A percentile compares a stretch with the other conserved stretches of the same genome.
Evolutionary conservation across 2,113 vertebrate genomes (phyloP).

Genomic region (Centropus bengalensis): DNA sequence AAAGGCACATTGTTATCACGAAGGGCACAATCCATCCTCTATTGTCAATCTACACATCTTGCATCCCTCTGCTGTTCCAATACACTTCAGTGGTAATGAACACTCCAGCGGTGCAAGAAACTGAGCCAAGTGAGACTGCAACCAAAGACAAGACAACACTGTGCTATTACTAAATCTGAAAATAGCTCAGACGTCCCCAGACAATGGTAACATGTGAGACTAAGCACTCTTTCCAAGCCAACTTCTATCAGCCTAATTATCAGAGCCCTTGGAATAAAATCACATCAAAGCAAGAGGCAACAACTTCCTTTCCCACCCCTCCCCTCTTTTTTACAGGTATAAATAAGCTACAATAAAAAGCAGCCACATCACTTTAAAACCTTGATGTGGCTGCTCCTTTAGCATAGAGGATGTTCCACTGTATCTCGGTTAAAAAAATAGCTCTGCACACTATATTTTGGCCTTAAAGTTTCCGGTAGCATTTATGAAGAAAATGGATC

Average conservation of each 20-base stretch:
- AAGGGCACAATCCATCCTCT: slow-evolving; percentile 83
- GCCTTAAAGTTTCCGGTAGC: slow-evolving; percentile 77
- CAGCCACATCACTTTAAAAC: slow-evolving; percentile 55
- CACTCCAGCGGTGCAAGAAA: slow-evolving; percentile 71
- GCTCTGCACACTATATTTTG: slow-evolving; percentile 68
- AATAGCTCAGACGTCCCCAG: slow-evolving; percentile 75
- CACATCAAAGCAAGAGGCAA: slow-evolving; percentile 69
- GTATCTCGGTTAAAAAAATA: slow-evolving; percentile 61
- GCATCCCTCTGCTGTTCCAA: slow-evolving; percentile 69
- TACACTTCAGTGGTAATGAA: slow-evolving; percentile 65
- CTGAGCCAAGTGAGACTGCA: slow-evolving; percentile 75
- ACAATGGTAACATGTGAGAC: slow-evolving; percentile 78
- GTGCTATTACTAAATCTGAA: slow-evolving; percentile 74
- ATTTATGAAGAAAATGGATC: slow-evolving; percentile 61
- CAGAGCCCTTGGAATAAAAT: slow-evolving; percentile 79
- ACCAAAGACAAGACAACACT: slow-evolving; percentile 75
- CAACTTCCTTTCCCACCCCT: background rate
- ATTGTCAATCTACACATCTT: slow-evolving; percentile 72
- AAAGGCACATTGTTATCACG: slow-evolving; percentile 93
- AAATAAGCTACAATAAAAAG: slow-evolving; percentile 70
- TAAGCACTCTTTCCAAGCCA: slow-evolving; percentile 80
- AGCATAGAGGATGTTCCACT: slow-evolving; percentile 60
- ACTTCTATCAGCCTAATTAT: slow-evolving; percentile 72
- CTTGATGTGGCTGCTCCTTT: slow-evolving; percentile 53
- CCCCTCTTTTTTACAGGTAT: slow-evolving; percentile 26